Base-by-base conservation (phyloP, 2,888 invertebrate species). In the Actias luna region DNA sequence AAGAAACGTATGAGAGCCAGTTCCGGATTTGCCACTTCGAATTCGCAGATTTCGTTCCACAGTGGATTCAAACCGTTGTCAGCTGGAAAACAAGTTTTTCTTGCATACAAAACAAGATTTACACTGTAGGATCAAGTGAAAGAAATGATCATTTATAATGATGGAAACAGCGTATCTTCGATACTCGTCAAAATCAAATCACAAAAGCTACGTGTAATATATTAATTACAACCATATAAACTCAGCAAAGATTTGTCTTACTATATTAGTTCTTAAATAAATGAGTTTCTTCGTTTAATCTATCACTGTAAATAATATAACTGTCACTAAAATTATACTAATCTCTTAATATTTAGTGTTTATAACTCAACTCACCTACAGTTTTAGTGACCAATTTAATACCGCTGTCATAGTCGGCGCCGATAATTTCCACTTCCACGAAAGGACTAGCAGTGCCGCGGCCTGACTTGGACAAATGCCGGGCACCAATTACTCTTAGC, bases 11-110 rank as follows among this genome's bases (percentile, higher is more conserved):
- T 88, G 59, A 99, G 87, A 0, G 98, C 97, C 78, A 98, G 94
- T 62, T 97, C 94, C 0, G 98, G 97, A 90, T 96, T 97, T 16
- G 91, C 88, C 14, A 99, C 94, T 46, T 95, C 95, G 83, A 98
- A 98, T 75, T 96, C 96, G 85, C 97, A 97, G 12, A 93, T 93
- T 79, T 98, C 98, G 80, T 97, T 96, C 98, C 99, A 99, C 63
- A 96, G 93, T 0, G 99, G 99, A 91, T 98, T 98, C 68, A 98
- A 95, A 2, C 99, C 99, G 87, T 99, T 99, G 83, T 99, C 99
- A 72, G 94, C 96, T 96, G 87, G 63, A 88, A 87, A 68, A 31
- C 12, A 14, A 39, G n/a, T 50, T 22, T 8, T 22, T 25, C 22
- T 25, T 50, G 18, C 7, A 18, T 50, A 50, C 12, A 50, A 50